These are phyloP conservation scores for Neoniphon sammara DNA, from an alignment of 2,797 vertebrate genomes.

Conservation along the genomic window DNA sequence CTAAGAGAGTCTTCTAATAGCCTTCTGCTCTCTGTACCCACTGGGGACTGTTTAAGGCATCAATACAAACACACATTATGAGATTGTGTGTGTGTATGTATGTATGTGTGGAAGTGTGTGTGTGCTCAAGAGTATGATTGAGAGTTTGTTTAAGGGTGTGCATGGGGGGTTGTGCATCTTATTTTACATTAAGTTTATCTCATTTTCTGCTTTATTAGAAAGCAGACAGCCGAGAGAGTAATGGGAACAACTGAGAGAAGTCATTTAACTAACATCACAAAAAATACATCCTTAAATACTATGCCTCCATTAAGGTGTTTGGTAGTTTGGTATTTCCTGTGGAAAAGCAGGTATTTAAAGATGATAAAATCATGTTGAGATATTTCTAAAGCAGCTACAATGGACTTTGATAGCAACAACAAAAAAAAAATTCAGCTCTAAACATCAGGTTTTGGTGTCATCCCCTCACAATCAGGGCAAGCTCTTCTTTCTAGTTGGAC, in stretches of 20 bases:
- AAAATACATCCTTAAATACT: too few relatives aligned
- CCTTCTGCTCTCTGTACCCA: slow-evolving; percentile 16
- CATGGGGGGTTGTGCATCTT: background rate
- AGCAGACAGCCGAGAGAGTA: background rate
- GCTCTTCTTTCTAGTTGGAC: too few relatives aligned
- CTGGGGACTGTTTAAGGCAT: slow-evolving; percentile 44
- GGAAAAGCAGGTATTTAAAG: too few relatives aligned
- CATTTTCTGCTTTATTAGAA: background rate
- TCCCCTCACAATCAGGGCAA: too few relatives aligned
- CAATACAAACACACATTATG: slow-evolving; percentile 31
- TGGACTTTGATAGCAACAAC: too few relatives aligned
- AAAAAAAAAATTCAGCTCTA: too few relatives aligned
- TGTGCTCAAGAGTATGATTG: background rate
- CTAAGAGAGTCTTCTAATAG: slow-evolving; percentile 43
- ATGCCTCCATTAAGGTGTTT: too few relatives aligned
- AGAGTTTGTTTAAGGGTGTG: background rate
- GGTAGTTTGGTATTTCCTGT: too few relatives aligned
- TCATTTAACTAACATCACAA: too few relatives aligned
- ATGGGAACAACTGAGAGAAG: background rate
- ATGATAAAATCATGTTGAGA: too few relatives aligned
- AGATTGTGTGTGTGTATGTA: slow-evolving; percentile 7
- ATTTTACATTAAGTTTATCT: background rate
- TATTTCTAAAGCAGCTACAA: too few relatives aligned
- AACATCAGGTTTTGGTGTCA: too few relatives aligned
- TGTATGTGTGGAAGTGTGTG: slow-evolving; percentile 15